Conservation (phyloP, 2,888 invertebrate species). For the Notocelia uddmanniana region DNA sequence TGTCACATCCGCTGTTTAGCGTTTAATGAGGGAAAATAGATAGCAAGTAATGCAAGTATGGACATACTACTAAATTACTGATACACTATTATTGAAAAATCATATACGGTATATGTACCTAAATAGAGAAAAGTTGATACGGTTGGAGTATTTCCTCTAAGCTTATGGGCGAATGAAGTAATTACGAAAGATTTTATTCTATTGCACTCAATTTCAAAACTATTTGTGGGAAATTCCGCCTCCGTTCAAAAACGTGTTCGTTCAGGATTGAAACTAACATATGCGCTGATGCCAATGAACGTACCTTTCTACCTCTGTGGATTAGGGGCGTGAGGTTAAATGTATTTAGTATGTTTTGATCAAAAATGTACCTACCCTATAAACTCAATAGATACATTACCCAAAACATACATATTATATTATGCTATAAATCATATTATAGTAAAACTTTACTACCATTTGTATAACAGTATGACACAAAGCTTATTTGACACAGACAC, state of each 20-base stretch:
- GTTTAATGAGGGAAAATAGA: conserved; percentile 36
- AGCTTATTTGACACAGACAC: neutral
- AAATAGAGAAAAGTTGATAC: neutral
- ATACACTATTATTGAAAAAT: conserved; percentile 15
- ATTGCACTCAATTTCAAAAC: neutral
- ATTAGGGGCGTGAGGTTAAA: neutral
- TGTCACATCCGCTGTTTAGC: conserved; percentile 43
- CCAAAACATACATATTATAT: neutral
- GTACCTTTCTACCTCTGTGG: neutral
- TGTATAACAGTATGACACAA: neutral
- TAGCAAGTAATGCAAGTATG: conserved; percentile 12
- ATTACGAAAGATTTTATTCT: neutral
- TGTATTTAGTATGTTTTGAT: neutral
- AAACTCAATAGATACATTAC: neutral
- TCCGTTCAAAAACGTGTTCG: neutral
- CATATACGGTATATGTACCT: too few relatives aligned
- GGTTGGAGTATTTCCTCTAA: neutral
- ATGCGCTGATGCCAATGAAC: too few relatives aligned
- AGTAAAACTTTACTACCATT: neutral
- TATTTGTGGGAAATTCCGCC: neutral
- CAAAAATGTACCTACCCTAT: neutral
- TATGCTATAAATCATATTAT: neutral
- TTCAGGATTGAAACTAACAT: neutral
- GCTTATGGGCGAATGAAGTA: neutral
- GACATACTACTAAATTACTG: neutral